A percentile compares a stretch with the other conserved stretches of the same genome.
phyloP scores from a whole-genome alignment of 2,888 invertebrate species.

The Drosophila affinis region DNA sequence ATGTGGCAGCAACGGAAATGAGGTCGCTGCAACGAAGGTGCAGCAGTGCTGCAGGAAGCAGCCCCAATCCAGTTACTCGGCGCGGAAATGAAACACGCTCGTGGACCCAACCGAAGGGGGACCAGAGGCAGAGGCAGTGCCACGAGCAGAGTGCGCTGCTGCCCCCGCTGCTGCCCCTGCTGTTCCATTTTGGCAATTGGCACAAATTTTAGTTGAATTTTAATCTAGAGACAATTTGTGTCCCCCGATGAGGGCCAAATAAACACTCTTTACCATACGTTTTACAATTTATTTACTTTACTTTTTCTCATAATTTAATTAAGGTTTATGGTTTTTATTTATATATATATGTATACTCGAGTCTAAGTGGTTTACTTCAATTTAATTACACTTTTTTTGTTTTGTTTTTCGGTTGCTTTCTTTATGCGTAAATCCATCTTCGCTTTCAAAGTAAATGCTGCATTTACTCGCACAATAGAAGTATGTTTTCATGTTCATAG shows the following conservation, averaged over 20 bases:
- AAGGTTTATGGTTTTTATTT: constrained; percentile 43
- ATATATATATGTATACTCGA: constrained; percentile 65
- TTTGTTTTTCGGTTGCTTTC: constrained; percentile 14
- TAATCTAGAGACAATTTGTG: background rate
- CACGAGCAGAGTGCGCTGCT: no score
- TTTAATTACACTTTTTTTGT: constrained; percentile 52
- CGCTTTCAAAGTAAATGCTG: constrained; percentile 60
- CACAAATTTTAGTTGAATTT: constrained; percentile 6
- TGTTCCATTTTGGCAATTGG: background rate
- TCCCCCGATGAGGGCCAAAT: background rate
- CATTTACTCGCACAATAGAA: constrained; percentile 55
- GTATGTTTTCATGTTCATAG: constrained; percentile 51
- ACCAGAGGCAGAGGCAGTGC: no score
- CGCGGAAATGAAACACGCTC: constrained; percentile 72
- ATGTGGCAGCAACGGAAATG: constrained; percentile 68
- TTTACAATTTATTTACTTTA: constrained; percentile 66
- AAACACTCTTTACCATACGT: constrained; percentile 22
- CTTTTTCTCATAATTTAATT: constrained; percentile 59
- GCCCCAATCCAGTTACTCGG: constrained; percentile 70
- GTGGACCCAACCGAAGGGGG: constrained; percentile 6
- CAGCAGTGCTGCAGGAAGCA: constrained; percentile 72
- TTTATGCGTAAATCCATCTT: constrained; percentile 16
- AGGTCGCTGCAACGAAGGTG: constrained; percentile 47
- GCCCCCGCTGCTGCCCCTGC: background rate
- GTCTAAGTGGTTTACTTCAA: constrained; percentile 69